Conservation (phyloP, 2,113 vertebrate genomes). For the Labrus mixtus region DNA sequence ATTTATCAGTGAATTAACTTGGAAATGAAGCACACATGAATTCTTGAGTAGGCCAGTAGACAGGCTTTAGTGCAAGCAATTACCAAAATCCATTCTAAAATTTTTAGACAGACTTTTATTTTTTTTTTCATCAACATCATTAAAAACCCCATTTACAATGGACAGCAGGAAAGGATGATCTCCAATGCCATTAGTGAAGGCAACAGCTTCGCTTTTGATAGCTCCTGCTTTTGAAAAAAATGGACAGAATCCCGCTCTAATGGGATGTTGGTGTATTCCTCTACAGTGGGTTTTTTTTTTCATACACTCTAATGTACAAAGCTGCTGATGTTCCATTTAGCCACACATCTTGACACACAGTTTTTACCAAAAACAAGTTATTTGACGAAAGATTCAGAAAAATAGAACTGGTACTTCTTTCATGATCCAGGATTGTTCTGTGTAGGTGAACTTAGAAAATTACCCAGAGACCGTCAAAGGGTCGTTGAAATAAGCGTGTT, state of each 20-base stretch:
- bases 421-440: conserved; percentile 14
- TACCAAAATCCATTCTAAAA: conserved; percentile 52
- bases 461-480: neutral
- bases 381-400: conserved; percentile 28
- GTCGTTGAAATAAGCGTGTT: neutral
- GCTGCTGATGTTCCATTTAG: conserved; percentile 42
- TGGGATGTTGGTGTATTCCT: conserved; percentile 59
- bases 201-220: conserved; percentile 57
- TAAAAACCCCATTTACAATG: conserved; percentile 63
- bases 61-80: conserved; percentile 50
- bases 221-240: conserved; percentile 59
- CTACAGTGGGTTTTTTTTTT: conserved; percentile 20
- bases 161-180: conserved; percentile 66
- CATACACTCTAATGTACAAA: conserved; percentile 37
- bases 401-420: conserved; percentile 19
- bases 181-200: conserved; percentile 66
- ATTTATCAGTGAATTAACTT: conserved; percentile 43
- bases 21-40: conserved; percentile 43
- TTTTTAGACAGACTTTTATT: conserved; percentile 53
- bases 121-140: conserved; percentile 68
- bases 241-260: conserved; percentile 53
- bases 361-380: conserved; percentile 19
- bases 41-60: conserved; percentile 45
- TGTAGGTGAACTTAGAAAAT: neutral
- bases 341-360: conserved; percentile 6